These are phyloP conservation scores for Holothuria scabra DNA, from an alignment of 53 echinoderm and acorn worm genomes.

Conservation along the genomic window DNA sequence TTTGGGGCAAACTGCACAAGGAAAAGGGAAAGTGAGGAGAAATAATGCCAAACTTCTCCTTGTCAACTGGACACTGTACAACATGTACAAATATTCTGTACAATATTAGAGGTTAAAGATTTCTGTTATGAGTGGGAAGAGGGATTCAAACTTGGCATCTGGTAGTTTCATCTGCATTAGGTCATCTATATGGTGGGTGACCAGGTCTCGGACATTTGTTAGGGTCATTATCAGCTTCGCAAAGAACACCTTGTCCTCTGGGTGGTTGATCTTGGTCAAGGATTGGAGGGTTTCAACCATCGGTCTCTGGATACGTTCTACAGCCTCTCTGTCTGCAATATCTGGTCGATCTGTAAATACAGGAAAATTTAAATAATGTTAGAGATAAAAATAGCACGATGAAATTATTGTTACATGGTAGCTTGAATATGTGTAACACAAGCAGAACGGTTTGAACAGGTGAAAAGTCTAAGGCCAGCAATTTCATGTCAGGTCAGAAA, in stretches of 20 bases:
- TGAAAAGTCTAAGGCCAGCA: no score
- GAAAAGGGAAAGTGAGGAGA: no score
- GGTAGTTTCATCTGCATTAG: conserved; percentile 99
- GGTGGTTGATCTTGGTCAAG: conserved; percentile 96
- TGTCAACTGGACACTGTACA: no score
- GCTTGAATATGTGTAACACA: no score
- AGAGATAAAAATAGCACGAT: no score
- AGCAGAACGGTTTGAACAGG: no score
- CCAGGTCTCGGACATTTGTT: conserved; percentile 97
- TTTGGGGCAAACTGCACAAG: no score
- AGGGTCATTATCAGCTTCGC: conserved; percentile 99
- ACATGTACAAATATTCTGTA: background rate
- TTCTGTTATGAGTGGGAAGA: conserved; percentile 98
- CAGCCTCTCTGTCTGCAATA: conserved; percentile 81
- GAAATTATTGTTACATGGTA: no score
- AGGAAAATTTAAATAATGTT: no score
- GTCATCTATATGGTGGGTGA: conserved; percentile 92
- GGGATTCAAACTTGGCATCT: conserved; percentile 93
- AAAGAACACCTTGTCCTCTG: conserved; percentile 99
- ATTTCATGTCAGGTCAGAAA: no score
- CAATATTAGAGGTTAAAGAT: conserved; percentile 93
- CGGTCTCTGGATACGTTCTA: conserved; percentile 91
- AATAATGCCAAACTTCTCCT: no score
- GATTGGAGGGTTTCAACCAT: conserved; percentile 95
- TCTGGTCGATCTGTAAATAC: conserved; percentile 86